Conservation (phyloP, 2,888 invertebrate genomes). For the Eilema sororculum region DNA sequence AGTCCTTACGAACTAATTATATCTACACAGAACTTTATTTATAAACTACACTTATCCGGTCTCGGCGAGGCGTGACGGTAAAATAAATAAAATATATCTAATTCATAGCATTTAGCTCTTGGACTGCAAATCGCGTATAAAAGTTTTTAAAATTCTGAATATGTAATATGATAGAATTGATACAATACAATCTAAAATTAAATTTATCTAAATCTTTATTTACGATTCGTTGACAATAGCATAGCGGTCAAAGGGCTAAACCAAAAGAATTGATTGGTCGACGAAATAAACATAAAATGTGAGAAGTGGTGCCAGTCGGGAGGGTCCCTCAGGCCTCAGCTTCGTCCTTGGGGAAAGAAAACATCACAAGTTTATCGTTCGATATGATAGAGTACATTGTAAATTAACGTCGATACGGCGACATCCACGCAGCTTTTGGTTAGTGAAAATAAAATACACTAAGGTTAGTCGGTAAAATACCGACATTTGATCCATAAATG, state of each 20-base stretch:
- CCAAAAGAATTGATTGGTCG: conserved; percentile 57
- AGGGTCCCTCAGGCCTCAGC: conserved; percentile 57
- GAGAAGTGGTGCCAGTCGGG: conserved; percentile 49
- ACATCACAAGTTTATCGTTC: conserved; percentile 70
- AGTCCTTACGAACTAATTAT: conserved; percentile 44
- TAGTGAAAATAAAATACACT: background rate
- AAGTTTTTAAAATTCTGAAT: background rate
- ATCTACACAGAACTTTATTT: conserved; percentile 45
- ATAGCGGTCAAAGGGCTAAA: conserved; percentile 50
- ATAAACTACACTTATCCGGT: conserved; percentile 46
- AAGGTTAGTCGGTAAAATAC: background rate
- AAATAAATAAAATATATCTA: conserved; percentile 49
- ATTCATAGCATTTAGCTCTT: conserved; percentile 46
- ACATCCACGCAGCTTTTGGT: conserved; percentile 47
- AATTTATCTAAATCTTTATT: conserved; percentile 14
- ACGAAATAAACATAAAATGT: conserved; percentile 58
- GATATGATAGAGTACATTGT: conserved; percentile 35
- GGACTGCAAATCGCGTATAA: conserved; percentile 31
- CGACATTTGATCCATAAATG: background rate
- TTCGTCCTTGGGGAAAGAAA: conserved; percentile 79
- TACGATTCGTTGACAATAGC: conserved; percentile 24
- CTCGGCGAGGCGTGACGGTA: conserved; percentile 46
- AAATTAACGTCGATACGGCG: conserved; percentile 56
- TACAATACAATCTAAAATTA: conserved; percentile 4
- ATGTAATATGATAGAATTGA: conserved; percentile 7